Evolutionary conservation across 2,797 vertebrate species (phyloP), one percentile per base, ranked within the genome.

Genomic region (Urosaurus nigricauda): DNA sequence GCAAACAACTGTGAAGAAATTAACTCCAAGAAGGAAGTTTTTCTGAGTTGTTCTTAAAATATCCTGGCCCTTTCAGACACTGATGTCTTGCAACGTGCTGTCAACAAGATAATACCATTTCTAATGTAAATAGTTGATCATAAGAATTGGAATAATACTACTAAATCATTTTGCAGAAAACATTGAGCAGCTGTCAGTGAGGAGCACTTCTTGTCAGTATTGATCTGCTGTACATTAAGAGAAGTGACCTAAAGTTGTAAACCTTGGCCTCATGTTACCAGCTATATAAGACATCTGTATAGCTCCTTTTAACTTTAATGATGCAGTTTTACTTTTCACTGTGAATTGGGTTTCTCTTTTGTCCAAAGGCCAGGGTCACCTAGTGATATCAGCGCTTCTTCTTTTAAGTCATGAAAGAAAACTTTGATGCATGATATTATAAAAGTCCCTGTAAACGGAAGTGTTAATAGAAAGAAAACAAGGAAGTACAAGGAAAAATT

Each of bases 91-190:
- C 26, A 60, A 86, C 83, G 6, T 63, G 32, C 88, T 91, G 75
- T 47, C 73, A 32, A 87, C 1, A 71, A 93, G 35, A 91, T 88
- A 90, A 88, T 79, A 71, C 81, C 4, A 86, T 89, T 89, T 93
- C 5, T 71, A 83, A 35, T 86, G 47, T 88, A 78, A 13, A 86
- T 92, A 79, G 5, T 74, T 85, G 35, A 83, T 79, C 26, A 40
- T 84, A 84, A 63, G 83, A 88, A 85, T 71, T 79, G 60, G 51
- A 89, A n/a, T 84, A 87, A 92, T 77, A 51, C 4, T 74, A 68
- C 83, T 87, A 90, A 92, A 89, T 90, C 2, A 89, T 94, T 94
- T 93, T 78, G 87, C 71, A 81, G 13, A 78, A 11, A 37, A 2
- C 78, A 83, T 35, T 71, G 85, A 92, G 79, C 83, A 94, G 29